phyloP scores from a whole-genome alignment of 2,888 invertebrate genomes.

The Diaperis boleti region DNA sequence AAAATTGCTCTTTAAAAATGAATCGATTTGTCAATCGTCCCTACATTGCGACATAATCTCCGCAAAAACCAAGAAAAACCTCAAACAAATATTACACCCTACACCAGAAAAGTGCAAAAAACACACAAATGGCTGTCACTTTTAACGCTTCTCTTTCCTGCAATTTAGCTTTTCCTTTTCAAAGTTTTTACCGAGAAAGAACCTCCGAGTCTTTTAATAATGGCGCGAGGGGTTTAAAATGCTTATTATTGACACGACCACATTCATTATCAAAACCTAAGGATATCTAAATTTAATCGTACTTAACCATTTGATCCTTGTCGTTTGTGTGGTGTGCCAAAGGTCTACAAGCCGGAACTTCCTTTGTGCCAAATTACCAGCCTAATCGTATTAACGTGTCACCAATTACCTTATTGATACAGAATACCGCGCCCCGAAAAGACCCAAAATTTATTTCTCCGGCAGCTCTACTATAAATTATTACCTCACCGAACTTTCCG shows the following conservation, averaged over 20 bases:
- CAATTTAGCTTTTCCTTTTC: conserved; percentile 38
- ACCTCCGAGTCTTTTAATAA: conserved; percentile 27
- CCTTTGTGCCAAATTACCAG: conserved; percentile 23
- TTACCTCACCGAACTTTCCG: neutral
- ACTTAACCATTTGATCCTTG: conserved; percentile 10
- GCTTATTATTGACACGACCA: conserved; percentile 11
- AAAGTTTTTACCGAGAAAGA: conserved; percentile 22
- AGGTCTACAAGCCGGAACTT: conserved; percentile 30
- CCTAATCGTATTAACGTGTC: conserved; percentile 19
- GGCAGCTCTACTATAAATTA: neutral
- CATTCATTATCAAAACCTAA: neutral
- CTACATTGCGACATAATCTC: conserved; percentile 7
- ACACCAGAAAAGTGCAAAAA: conserved; percentile 31
- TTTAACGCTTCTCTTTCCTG: conserved; percentile 38
- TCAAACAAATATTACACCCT: conserved; percentile 39
- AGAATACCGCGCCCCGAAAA: conserved; percentile 8
- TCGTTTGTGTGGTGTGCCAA: conserved; percentile 13
- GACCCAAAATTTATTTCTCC: neutral
- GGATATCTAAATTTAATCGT: neutral
- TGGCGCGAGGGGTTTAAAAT: conserved; percentile 14
- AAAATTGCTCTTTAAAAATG: conserved; percentile 27
- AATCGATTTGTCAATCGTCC: conserved; percentile 31
- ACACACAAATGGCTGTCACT: conserved; percentile 39
- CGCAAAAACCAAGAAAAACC: conserved; percentile 25
- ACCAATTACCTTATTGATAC: conserved; percentile 21